A percentile compares a stretch with the other conserved stretches of the same genome.
phyloP scores from a whole-genome alignment of 2,888 invertebrate genomes.

The Lepidochitona cinerea region DNA sequence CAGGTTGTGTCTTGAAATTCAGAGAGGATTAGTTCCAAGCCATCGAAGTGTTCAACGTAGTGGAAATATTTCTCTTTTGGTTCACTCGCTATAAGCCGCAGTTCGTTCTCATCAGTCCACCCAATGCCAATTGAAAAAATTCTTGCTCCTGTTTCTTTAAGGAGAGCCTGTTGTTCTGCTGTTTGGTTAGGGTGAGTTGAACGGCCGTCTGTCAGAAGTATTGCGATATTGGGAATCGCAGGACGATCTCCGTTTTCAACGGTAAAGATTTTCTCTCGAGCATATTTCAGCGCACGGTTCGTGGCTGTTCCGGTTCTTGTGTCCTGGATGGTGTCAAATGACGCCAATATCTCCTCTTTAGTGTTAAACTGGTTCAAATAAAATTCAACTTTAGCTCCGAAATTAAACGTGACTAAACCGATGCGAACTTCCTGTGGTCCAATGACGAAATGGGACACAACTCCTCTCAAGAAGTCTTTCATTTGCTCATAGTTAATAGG shows the following conservation, averaged over 20 bases:
- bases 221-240: constrained; percentile 2
- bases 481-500: background rate
- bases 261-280: background rate
- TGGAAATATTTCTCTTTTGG: constrained; percentile 1
- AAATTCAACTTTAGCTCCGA: constrained; percentile 3
- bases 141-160: constrained; percentile 10
- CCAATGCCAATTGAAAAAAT: constrained; percentile 25
- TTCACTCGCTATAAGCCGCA: constrained; percentile 12
- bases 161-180: background rate
- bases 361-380: background rate
- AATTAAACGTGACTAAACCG: constrained; percentile 2
- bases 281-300: constrained; percentile 2
- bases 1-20: background rate
- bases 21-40: background rate
- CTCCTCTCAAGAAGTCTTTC: background rate
- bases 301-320: background rate
- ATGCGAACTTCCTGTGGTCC: background rate
- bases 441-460: constrained; percentile 9
- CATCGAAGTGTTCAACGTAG: background rate
- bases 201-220: constrained; percentile 15
- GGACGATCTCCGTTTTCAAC: background rate
- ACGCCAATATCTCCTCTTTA: background rate
- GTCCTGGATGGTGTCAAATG: background rate
- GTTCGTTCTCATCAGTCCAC: constrained; percentile 11
- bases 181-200: constrained; percentile 7